Evolutionary conservation across 2,888 invertebrate species (phyloP).

Genomic region (Anarsia innoxiella): DNA sequence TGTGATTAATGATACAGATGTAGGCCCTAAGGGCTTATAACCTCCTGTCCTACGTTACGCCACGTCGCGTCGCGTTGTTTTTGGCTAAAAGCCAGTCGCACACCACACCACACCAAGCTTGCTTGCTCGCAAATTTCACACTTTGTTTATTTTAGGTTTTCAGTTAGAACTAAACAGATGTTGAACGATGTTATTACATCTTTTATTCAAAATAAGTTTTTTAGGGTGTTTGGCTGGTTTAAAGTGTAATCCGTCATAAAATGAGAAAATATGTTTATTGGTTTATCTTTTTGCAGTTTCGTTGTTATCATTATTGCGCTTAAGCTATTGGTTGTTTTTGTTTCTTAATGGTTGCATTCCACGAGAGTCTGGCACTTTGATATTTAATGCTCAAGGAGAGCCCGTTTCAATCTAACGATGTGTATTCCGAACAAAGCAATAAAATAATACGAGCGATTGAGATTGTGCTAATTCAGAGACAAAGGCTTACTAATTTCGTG

Average conservation of each 20-base stretch:
- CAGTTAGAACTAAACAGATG: slow-evolving; percentile 17
- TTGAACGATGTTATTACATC: slow-evolving; percentile 17
- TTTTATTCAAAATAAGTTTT: slow-evolving; percentile 12
- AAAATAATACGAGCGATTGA: too few species aligned
- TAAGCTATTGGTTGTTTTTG: too few species aligned
- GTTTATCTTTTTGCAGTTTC: too few species aligned
- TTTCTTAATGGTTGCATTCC: slow-evolving; percentile 1
- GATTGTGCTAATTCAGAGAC: slow-evolving; percentile 29
- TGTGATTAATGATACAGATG: too few species aligned
- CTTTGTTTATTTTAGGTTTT: slow-evolving; percentile 16
- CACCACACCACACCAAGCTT: slow-evolving; percentile 21
- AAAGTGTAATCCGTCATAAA: too few species aligned
- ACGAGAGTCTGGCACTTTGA: slow-evolving; percentile 2
- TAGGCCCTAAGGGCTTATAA: slow-evolving; percentile 28
- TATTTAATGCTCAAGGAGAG: slow-evolving; percentile 7
- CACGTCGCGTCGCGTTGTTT: slow-evolving; percentile 31
- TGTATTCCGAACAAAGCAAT: too few species aligned
- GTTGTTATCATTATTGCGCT: too few species aligned
- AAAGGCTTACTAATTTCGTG: slow-evolving; percentile 32
- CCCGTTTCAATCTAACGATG: slow-evolving; percentile 1
- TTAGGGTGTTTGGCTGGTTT: too few species aligned
- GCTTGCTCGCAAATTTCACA: slow-evolving; percentile 23
- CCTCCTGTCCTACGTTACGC: slow-evolving; percentile 37
- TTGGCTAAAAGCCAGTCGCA: slow-evolving; percentile 42
- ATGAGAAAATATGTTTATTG: too few species aligned